These are phyloP conservation scores for Troilus luridus DNA, from an alignment of 2,888 invertebrate species.

Conservation along the genomic window DNA sequence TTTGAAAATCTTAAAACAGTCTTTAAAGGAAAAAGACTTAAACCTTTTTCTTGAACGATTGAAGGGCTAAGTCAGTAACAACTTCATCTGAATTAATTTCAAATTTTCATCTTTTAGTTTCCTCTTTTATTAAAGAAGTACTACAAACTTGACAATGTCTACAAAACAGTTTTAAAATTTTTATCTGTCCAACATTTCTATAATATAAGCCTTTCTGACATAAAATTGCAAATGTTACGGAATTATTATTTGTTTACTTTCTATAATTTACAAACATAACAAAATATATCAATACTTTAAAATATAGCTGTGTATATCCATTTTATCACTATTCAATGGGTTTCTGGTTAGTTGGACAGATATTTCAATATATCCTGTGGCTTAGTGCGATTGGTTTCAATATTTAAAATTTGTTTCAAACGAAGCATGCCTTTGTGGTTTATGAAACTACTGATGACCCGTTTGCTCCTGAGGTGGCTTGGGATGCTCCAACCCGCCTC, in stretches of 20 bases:
- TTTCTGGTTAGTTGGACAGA: not conserved
- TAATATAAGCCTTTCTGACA: not conserved
- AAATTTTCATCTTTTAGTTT: not conserved
- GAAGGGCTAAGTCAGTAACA: conserved; percentile 1
- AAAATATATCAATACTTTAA: not conserved
- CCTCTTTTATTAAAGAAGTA: not conserved
- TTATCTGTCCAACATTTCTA: not conserved
- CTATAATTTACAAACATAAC: not conserved
- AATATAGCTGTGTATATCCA: not conserved
- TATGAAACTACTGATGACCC: conserved; percentile 2
- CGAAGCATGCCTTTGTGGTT: not conserved
- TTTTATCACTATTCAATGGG: not conserved
- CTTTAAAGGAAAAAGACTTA: conserved; percentile 33
- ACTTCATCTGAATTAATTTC: not conserved
- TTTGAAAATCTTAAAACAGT: conserved; percentile 16
- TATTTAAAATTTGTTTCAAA: not conserved
- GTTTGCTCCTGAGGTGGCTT: conserved; percentile 30
- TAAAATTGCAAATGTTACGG: not conserved
- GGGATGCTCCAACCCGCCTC: conserved; percentile 70
- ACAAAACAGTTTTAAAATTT: not conserved
- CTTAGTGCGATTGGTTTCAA: not conserved
- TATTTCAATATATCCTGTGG: not conserved
- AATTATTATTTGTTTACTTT: not conserved
- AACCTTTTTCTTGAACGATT: conserved; percentile 20
- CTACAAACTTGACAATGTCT: not conserved